Percentiles rank a stretch among this genome's conserved stretches.
phyloP scores from a whole-genome alignment of 2,888 invertebrate genomes.

The Drosophila macrospina region DNA sequence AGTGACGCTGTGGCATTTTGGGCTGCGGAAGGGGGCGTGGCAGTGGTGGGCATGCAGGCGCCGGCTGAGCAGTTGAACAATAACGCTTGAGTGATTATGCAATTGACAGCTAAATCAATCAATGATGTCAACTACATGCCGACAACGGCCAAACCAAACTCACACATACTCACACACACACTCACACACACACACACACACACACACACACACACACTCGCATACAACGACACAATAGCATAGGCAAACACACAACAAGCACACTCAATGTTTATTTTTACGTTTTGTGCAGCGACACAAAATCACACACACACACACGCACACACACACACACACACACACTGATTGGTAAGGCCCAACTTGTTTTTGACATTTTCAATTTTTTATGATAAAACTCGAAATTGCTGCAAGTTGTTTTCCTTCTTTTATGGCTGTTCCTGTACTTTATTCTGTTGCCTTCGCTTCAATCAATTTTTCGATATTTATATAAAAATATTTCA shows the following conservation, averaged over 20 bases:
- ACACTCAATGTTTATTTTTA: constrained; percentile 57
- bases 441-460: constrained; percentile 13
- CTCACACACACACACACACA: constrained; percentile 4
- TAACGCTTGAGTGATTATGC: constrained; percentile 84
- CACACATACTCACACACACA: constrained; percentile 24
- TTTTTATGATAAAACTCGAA: constrained; percentile 77
- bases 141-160: constrained; percentile 52
- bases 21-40: constrained; percentile 4
- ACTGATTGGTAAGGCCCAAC: constrained; percentile 43
- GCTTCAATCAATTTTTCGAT: constrained; percentile 2
- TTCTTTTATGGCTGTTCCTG: neutral
- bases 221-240: constrained; percentile 13
- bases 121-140: constrained; percentile 83
- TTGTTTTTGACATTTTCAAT: constrained; percentile 81
- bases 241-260: constrained; percentile 46
- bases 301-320: constrained; percentile 14
- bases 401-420: constrained; percentile 66
- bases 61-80: constrained; percentile 77
- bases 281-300: constrained; percentile 42
- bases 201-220: too few relatives aligned
- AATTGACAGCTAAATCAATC: constrained; percentile 85
- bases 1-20: constrained; percentile 4
- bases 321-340: constrained; percentile 1
- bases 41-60: constrained; percentile 34
- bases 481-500: too few relatives aligned